Evolutionary conservation across 2,888 invertebrate genomes (phyloP).

Genomic region (Drosophila paramelanica): DNA sequence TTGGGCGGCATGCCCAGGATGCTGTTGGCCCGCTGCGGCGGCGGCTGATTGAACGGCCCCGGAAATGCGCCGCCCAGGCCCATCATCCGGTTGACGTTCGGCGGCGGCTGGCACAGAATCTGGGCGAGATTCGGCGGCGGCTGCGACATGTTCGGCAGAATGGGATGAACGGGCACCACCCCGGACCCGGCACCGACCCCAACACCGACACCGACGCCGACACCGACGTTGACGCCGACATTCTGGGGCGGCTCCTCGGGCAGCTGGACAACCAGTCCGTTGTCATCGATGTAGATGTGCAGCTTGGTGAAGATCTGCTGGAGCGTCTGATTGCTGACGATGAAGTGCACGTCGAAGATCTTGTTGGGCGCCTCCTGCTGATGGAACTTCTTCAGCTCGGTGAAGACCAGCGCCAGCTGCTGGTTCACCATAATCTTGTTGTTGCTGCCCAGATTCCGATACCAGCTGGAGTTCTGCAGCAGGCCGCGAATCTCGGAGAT

Average conservation of each 20-base stretch:
- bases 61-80: constrained; percentile 74
- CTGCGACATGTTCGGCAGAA: constrained; percentile 79
- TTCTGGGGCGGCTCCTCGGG: constrained; percentile 66
- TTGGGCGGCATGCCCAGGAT: constrained; percentile 46
- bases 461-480: constrained; percentile 89
- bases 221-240: constrained; percentile 8
- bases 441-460: constrained; percentile 89
- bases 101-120: constrained; percentile 80
- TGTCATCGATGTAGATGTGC: constrained; percentile 87
- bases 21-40: constrained; percentile 41
- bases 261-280: constrained; percentile 86
- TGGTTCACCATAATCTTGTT: constrained; percentile 90
- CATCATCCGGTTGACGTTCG: constrained; percentile 74
- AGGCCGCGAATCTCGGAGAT: constrained; percentile 87
- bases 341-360: constrained; percentile 86
- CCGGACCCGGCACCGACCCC: too few relatives aligned
- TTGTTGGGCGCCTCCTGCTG: constrained; percentile 87
- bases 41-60: constrained; percentile 81
- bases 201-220: too few relatives aligned
- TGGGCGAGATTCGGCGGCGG: constrained; percentile 73
- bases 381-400: constrained; percentile 87
- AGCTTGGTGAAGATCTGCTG: constrained; percentile 88
- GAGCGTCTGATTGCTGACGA: constrained; percentile 86
- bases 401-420: constrained; percentile 88
- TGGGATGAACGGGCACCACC: constrained; percentile 32